phyloP scores from a whole-genome alignment of 1,140 invertebrate genomes.

The Trissolcus basalis region DNA sequence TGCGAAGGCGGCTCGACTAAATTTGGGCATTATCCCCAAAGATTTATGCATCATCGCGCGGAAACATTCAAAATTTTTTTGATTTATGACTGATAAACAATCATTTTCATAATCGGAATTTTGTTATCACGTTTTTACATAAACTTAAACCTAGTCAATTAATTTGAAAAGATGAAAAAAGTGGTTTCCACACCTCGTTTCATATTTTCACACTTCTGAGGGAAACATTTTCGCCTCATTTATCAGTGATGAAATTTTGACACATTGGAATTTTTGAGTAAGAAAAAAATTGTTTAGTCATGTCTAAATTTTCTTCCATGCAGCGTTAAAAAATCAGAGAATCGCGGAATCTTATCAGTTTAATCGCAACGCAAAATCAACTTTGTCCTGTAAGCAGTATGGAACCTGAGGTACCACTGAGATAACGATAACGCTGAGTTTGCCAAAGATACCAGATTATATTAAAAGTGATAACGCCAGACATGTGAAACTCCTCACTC shows the following conservation, averaged over 20 bases:
- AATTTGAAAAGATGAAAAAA: not conserved
- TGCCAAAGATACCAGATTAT: constrained; percentile 26
- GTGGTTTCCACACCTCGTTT: not conserved
- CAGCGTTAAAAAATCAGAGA: constrained; percentile 20
- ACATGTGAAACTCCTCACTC: not conserved
- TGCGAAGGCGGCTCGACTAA: constrained; percentile 14
- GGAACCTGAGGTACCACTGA: constrained; percentile 25
- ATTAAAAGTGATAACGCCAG: not conserved
- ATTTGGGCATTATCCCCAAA: constrained; percentile 14
- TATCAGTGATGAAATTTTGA: no score
- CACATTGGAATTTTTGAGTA: no score
- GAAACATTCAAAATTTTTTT: not conserved
- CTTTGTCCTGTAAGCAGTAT: constrained; percentile 16
- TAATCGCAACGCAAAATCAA: constrained; percentile 36
- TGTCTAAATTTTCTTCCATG: constrained; percentile 18
- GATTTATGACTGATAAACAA: constrained; percentile 11
- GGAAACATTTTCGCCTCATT: no score
- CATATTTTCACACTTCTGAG: not conserved
- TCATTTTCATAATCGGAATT: constrained; percentile 11
- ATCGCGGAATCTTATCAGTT: constrained; percentile 34
- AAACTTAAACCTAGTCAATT: not conserved
- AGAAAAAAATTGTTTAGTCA: no score
- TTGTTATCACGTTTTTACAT: constrained; percentile 6
- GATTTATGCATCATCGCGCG: constrained; percentile 11
- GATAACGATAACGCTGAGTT: constrained; percentile 28